Conservation (phyloP, 2,888 invertebrate genomes). For the Ophion costatus region DNA sequence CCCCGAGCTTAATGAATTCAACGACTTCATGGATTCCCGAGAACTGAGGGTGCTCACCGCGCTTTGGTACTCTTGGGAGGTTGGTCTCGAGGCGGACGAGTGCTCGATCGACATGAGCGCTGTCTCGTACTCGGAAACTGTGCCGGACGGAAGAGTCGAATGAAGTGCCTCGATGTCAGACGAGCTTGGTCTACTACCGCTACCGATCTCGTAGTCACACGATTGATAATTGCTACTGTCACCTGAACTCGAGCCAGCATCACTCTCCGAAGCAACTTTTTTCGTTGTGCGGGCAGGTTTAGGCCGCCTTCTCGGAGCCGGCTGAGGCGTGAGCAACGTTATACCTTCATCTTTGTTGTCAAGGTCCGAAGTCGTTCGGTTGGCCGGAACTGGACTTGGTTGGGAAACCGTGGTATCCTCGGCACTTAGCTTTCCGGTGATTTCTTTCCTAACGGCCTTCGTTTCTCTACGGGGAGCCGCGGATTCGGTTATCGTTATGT, state of each 20-base stretch:
- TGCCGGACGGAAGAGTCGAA: conserved; percentile 86
- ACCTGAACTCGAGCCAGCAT: conserved; percentile 93
- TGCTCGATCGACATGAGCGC: conserved; percentile 92
- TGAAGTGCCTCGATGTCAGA: conserved; percentile 93
- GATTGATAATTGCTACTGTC: conserved; percentile 94
- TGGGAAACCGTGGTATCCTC: conserved; percentile 40
- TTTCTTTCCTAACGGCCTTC: conserved; percentile 68
- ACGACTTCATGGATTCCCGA: conserved; percentile 94
- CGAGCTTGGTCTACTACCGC: conserved; percentile 91
- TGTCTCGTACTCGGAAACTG: conserved; percentile 94
- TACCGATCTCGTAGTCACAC: conserved; percentile 91
- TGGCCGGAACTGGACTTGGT: conserved; percentile 73
- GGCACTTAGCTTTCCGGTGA: conserved; percentile 43
- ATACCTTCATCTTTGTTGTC: conserved; percentile 72
- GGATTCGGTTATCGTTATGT: conserved; percentile 64
- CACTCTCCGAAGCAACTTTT: conserved; percentile 91
- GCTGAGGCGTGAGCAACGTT: conserved; percentile 75
- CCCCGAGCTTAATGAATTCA: conserved; percentile 95
- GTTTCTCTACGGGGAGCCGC: conserved; percentile 68
- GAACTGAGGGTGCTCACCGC: conserved; percentile 95
- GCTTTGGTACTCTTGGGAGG: conserved; percentile 94
- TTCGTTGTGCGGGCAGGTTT: conserved; percentile 79
- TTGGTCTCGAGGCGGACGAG: conserved; percentile 89
- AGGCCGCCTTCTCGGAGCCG: conserved; percentile 81
- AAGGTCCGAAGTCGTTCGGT: conserved; percentile 79